Conservation (phyloP, 2,797 vertebrate genomes). For the Amphiprion clarkii region DNA sequence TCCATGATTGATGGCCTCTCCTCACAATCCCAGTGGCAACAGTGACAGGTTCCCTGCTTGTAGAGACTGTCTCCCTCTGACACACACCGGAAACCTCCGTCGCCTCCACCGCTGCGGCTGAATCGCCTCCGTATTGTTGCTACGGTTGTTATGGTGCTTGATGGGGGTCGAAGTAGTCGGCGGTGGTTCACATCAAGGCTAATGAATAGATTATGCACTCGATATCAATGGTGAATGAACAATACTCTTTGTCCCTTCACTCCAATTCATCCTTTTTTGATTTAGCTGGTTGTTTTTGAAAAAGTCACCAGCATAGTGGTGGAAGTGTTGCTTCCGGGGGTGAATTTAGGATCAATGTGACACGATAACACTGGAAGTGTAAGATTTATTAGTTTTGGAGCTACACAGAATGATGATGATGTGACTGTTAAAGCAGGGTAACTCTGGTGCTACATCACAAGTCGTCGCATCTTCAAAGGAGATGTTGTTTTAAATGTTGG, state of each 20-base stretch:
- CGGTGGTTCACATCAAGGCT: conserved; percentile 68
- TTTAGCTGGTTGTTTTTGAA: conserved; percentile 79
- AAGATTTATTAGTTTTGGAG: conserved; percentile 57
- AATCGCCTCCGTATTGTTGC: conserved; percentile 53
- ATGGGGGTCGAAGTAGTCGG: conserved; percentile 62
- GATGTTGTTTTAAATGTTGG: conserved; percentile 33
- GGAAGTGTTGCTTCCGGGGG: conserved; percentile 62
- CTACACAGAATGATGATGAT: conserved; percentile 48
- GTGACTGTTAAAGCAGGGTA: conserved; percentile 42
- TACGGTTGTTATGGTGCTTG: conserved; percentile 67
- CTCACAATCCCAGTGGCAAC: conserved; percentile 59
- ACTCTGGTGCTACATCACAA: conserved; percentile 52
- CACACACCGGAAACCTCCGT: conserved; percentile 71
- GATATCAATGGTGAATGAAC: conserved; percentile 74
- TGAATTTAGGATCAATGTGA: conserved; percentile 46
- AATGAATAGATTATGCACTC: conserved; percentile 75
- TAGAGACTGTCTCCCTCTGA: conserved; percentile 39
- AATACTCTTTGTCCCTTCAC: conserved; percentile 64
- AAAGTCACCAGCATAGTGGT: conserved; percentile 45
- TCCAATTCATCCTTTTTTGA: conserved; percentile 75
- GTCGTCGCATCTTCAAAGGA: conserved; percentile 57
- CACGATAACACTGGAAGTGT: conserved; percentile 37
- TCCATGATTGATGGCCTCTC: conserved; percentile 72
- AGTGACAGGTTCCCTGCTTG: conserved; percentile 64
- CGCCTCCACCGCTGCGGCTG: conserved; percentile 54